Evolutionary conservation across 1,140 invertebrate genomes (phyloP), one percentile per base, ranked within the genome.

Genomic region (Laupala kohalensis): DNA sequence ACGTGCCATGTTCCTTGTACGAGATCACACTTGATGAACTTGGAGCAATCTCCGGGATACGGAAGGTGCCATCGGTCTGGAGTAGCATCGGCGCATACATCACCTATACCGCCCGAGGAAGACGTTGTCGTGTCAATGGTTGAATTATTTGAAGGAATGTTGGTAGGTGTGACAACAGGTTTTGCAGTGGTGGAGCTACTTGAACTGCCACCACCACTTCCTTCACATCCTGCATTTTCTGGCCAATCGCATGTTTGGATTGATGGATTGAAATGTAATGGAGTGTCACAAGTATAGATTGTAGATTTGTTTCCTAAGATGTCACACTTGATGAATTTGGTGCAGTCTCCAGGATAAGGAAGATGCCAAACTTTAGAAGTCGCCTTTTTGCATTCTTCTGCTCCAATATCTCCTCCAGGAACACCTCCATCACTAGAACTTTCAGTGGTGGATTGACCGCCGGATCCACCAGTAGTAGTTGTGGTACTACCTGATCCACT

Each of bases 221-320:
- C n/a, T n/a, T 73, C 75, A 74, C 86, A 86, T n/a, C 81, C 78
- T 6, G 83, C 85, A n/a, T 77, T 76, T 0, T 75, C 62, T 0
- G 79, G 80, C 80, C 81, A 88, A 76, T 88, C 87, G 74, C 87
- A 89, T 5, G 83, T 79, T 73, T 80, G 77, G 1, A 79, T 73
- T 1, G 75, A 37, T 5, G 81, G 74, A 75, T 88, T 86, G 78
- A 87, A 88, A 69, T 84, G 81, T 0, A 88, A 77, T 1, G 79
- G 81, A 4, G 73, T 68, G 3, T 83, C 82, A 74, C 88, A 89
- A 6, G 69, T 9, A 75, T 81, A 80, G 13, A 80, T 75, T 28
- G 86, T 75, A 3, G 85, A 77, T 19, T 13, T 25, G 19, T 63
- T 74, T 24, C 74, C 24, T 53, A 53, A 9, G 9, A 53, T 9